A percentile compares a stretch with the other conserved stretches of the same genome.
Evolutionary conservation across 2,113 vertebrate species (phyloP).

Genomic region (Poeciliopsis occidentalis): DNA sequence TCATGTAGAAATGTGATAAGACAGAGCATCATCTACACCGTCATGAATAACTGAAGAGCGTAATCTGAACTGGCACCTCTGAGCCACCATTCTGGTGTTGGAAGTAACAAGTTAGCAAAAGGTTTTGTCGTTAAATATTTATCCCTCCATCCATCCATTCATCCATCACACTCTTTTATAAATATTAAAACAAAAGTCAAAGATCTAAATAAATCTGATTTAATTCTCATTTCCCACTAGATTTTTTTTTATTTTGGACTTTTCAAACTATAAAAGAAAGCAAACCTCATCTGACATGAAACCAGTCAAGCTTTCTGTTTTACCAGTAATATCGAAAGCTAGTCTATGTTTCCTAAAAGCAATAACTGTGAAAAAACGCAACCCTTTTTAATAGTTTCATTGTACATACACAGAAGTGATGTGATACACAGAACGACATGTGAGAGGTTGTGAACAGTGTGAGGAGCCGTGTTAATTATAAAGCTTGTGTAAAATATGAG

Average conservation of each 20-base stretch:
- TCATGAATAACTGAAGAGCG: constrained; percentile 48
- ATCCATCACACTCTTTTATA: not conserved
- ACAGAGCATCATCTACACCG: constrained; percentile 15
- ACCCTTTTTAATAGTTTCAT: not conserved
- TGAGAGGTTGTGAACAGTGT: constrained; percentile 27
- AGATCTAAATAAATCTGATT: not conserved
- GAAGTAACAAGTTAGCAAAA: constrained; percentile 4
- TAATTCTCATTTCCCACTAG: not conserved
- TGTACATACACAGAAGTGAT: not conserved
- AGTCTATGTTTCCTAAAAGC: not conserved
- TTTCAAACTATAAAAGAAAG: not conserved
- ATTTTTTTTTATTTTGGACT: not conserved
- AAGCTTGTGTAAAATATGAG: constrained; percentile 13
- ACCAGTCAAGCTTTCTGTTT: not conserved
- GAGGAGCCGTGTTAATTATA: constrained; percentile 44
- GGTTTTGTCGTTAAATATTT: not conserved
- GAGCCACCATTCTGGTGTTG: not conserved
- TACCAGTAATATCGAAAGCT: not conserved
- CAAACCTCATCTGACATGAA: not conserved
- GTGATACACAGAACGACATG: constrained; percentile 9
- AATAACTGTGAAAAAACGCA: not conserved
- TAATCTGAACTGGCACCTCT: constrained; percentile 11
- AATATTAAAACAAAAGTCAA: not conserved
- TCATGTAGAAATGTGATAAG: constrained; percentile 49
- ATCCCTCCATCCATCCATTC: not conserved